Percentiles rank a stretch among this genome's conserved stretches.
Conservation (phyloP, 37 sponge, comb jelly and placozoan genomes). For the Tethya wilhelma region DNA sequence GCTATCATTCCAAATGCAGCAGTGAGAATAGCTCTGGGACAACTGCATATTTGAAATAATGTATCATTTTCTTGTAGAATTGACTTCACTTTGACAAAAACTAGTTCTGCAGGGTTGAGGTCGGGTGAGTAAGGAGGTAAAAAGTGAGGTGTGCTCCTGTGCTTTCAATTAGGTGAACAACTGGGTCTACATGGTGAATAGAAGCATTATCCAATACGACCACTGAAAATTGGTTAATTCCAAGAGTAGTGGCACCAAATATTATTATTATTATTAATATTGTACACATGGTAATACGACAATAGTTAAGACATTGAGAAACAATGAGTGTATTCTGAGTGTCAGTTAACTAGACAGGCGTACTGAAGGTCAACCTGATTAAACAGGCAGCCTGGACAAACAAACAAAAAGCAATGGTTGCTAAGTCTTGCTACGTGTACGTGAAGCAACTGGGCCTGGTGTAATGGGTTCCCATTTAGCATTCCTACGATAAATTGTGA, state of each 20-base stretch:
- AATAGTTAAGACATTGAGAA: too few species aligned
- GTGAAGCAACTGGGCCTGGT: too few species aligned
- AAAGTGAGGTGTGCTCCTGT: background rate
- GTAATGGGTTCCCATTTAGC: too few species aligned
- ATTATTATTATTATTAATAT: too few species aligned
- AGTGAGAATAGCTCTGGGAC: background rate
- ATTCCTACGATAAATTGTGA: too few species aligned
- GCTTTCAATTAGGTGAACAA: constrained; percentile 21
- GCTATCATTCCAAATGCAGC: constrained; percentile 6
- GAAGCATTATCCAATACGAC: constrained; percentile 23
- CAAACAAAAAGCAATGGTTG: too few species aligned
- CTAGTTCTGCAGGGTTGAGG: constrained; percentile 14
- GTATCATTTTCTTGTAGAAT: constrained; percentile 23
- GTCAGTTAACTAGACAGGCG: too few species aligned
- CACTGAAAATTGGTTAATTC: constrained; percentile 10
- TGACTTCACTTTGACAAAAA: constrained; percentile 11
- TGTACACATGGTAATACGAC: too few species aligned
- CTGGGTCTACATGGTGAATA: constrained; percentile 10
- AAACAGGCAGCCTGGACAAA: too few species aligned
- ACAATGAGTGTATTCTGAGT: too few species aligned
- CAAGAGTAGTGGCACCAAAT: background rate
- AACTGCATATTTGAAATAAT: constrained; percentile 1
- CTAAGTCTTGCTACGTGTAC: too few species aligned
- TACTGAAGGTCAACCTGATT: too few species aligned
- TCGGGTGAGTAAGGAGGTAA: constrained; percentile 37